Percentiles rank a stretch among this genome's conserved stretches.
Evolutionary conservation across 2,113 vertebrate species (phyloP).

Genomic region (Athene cunicularia): DNA sequence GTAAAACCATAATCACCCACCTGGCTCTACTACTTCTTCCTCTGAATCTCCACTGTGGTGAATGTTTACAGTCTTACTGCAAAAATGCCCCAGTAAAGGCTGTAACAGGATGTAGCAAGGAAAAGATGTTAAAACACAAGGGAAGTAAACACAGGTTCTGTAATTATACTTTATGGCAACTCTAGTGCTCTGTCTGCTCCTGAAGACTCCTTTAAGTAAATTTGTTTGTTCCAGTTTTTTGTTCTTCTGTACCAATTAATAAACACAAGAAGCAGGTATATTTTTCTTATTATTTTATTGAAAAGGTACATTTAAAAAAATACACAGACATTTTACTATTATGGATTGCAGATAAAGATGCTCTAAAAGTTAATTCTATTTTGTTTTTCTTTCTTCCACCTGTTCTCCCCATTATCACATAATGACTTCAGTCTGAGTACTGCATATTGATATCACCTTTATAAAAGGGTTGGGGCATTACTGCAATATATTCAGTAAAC

Average conservation of each 20-base stretch:
- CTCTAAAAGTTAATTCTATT: conserved; percentile 75
- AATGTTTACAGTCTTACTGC: background rate
- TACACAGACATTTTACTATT: conserved; percentile 86
- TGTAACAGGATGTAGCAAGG: background rate
- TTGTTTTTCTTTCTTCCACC: conserved; percentile 61
- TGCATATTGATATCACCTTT: conserved; percentile 72
- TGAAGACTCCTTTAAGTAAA: background rate
- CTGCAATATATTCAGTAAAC: conserved; percentile 77
- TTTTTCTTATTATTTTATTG: conserved; percentile 84
- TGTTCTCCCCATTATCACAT: conserved; percentile 68
- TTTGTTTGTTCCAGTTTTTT: background rate
- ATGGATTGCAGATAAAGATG: conserved; percentile 80
- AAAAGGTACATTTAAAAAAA: conserved; percentile 89
- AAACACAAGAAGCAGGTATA: conserved; percentile 31
- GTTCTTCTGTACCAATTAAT: background rate
- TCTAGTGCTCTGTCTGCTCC: background rate
- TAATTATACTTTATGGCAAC: conserved; percentile 14
- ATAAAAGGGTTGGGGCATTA: conserved; percentile 66
- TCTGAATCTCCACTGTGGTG: background rate
- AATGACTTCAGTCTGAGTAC: conserved; percentile 72
- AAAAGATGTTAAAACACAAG: background rate
- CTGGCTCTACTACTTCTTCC: background rate
- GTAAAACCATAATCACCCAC: background rate
- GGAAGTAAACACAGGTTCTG: background rate
- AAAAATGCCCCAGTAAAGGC: background rate